phyloP scores from a whole-genome alignment of 2,113 vertebrate genomes.

The Myiagra hebetior region DNA sequence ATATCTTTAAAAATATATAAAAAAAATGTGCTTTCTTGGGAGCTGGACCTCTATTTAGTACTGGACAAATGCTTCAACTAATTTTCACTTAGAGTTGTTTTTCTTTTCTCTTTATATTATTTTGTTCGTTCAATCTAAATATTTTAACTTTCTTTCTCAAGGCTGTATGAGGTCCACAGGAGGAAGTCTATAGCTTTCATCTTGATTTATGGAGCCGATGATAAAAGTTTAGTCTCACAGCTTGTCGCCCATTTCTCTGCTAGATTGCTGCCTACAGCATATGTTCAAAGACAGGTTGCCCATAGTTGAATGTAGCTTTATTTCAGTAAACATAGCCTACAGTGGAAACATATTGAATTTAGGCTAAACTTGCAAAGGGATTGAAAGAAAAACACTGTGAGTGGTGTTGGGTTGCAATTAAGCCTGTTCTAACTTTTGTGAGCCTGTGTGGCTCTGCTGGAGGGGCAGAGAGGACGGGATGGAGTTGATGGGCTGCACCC shows the following conservation, averaged over 20 bases:
- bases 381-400: not conserved
- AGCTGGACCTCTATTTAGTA: not conserved
- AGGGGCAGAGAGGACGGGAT: not conserved
- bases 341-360: constrained; percentile 71
- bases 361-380: constrained; percentile 47
- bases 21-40: not conserved
- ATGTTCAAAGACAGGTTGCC: constrained; percentile 78
- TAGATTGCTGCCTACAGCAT: constrained; percentile 75
- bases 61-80: constrained; percentile 10
- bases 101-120: not conserved
- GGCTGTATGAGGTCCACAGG: constrained; percentile 71
- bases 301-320: constrained; percentile 69
- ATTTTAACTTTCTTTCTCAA: constrained; percentile 71
- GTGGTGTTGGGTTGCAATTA: constrained; percentile 3
- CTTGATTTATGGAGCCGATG: constrained; percentile 80
- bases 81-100: constrained; percentile 10
- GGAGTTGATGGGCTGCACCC: not conserved
- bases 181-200: constrained; percentile 78
- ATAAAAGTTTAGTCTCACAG: constrained; percentile 82
- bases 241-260: constrained; percentile 71
- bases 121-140: constrained; percentile 65
- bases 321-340: constrained; percentile 72
- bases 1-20: not conserved
- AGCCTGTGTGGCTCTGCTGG: not conserved
- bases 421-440: not conserved